Conservation (phyloP, 2,113 vertebrate genomes). For the Arenaria interpres region DNA sequence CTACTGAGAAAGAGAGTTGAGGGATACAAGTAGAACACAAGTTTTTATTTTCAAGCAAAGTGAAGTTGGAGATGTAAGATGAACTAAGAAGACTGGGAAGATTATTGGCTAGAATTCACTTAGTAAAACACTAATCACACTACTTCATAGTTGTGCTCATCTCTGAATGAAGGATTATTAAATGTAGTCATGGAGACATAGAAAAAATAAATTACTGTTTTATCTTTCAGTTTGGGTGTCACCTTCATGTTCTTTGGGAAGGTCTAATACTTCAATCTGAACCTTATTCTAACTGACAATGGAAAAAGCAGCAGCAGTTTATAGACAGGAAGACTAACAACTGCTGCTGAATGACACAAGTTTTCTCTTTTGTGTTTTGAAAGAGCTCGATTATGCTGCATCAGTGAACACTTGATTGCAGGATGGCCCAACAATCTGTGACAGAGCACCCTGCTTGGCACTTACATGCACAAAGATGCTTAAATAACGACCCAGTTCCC, state of each 20-base stretch:
- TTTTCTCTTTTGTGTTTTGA: neutral
- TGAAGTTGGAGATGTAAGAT: neutral
- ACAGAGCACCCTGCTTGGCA: neutral
- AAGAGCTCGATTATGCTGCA: neutral
- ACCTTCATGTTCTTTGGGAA: neutral
- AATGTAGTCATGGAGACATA: neutral
- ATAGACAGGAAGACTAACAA: constrained; percentile 8
- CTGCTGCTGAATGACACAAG: neutral
- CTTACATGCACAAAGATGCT: neutral
- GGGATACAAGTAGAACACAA: accelerated
- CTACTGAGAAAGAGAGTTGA: neutral
- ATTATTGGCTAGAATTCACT: neutral
- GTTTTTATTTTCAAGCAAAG: neutral
- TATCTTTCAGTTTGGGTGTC: neutral
- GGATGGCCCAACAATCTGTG: neutral
- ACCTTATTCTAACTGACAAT: neutral
- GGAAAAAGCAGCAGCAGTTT: neutral
- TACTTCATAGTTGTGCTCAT: neutral
- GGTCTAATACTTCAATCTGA: constrained; percentile 22
- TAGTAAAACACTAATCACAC: neutral
- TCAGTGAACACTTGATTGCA: neutral
- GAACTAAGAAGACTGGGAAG: neutral
- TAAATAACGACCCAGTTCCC: neutral
- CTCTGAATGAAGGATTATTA: neutral
- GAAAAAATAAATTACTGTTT: neutral